Evolutionary conservation across 2,888 invertebrate species (phyloP).

Genomic region (Aphrophora alni): DNA sequence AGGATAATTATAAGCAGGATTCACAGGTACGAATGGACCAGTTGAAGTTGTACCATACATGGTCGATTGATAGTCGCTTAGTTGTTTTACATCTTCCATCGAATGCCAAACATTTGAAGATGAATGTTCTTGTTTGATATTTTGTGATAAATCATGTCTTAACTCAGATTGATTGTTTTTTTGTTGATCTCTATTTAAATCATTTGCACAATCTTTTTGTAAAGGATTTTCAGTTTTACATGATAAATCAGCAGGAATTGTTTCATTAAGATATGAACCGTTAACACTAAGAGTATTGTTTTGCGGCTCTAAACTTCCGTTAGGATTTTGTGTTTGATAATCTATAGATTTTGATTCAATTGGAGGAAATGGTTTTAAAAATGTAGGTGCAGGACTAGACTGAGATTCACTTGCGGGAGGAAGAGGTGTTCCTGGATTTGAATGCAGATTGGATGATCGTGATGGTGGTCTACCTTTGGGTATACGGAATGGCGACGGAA

Average conservation of each 20-base stretch:
- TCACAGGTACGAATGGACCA: not conserved
- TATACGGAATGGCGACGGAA: slow-evolving; percentile 66
- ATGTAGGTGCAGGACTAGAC: slow-evolving; percentile 59
- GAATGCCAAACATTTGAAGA: not conserved
- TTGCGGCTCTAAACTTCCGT: not conserved
- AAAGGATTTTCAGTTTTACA: not conserved
- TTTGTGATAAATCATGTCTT: not conserved
- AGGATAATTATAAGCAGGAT: not conserved
- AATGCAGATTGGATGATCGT: slow-evolving; percentile 57
- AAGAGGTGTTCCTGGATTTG: slow-evolving; percentile 59
- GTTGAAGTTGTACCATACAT: not conserved
- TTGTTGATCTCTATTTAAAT: not conserved
- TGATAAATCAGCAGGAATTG: not conserved
- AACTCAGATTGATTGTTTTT: not conserved
- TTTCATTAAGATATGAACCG: not conserved
- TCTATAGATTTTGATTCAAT: not conserved
- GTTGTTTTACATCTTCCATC: slow-evolving; percentile 56
- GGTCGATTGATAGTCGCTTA: slow-evolving; percentile 54
- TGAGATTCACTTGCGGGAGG: slow-evolving; percentile 56
- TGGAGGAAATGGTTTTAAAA: slow-evolving; percentile 69
- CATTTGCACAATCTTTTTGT: not conserved
- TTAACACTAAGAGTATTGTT: not conserved
- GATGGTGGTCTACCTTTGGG: slow-evolving; percentile 71
- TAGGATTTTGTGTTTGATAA: not conserved
- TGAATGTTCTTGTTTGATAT: slow-evolving; percentile 7